phyloP scores from a whole-genome alignment of 2,797 vertebrate genomes.

The Xenentodon cancila region DNA sequence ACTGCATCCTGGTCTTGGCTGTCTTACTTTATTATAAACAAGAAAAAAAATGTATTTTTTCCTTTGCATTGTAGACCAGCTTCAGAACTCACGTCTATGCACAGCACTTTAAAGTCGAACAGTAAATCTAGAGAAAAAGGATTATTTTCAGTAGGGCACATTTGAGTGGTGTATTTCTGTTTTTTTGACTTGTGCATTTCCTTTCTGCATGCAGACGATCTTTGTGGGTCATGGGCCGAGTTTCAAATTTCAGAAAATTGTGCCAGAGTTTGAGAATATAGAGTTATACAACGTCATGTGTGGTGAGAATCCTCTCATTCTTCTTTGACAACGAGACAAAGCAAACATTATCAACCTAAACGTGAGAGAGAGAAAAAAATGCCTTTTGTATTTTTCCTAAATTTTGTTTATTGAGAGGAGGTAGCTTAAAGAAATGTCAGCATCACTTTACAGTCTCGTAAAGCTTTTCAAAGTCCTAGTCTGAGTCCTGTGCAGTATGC shows the following conservation, averaged over 20 bases:
- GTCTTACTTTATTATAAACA: too few relatives aligned
- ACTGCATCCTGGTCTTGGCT: too few relatives aligned
- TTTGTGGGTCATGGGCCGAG: slow-evolving; percentile 95
- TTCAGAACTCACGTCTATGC: too few relatives aligned
- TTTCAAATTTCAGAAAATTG: slow-evolving; percentile 92
- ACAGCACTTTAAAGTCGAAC: not conserved
- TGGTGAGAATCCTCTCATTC: slow-evolving; percentile 81
- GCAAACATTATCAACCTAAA: not conserved
- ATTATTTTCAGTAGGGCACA: too few relatives aligned
- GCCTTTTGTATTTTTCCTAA: too few relatives aligned
- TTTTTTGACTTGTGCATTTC: not conserved
- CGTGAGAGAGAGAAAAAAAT: not conserved
- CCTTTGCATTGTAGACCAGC: too few relatives aligned
- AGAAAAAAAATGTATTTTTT: too few relatives aligned
- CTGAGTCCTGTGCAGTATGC: too few relatives aligned
- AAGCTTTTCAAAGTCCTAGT: too few relatives aligned
- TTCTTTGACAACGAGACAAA: not conserved
- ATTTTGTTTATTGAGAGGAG: too few relatives aligned
- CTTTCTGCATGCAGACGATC: slow-evolving; percentile 85
- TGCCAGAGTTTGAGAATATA: slow-evolving; percentile 96
- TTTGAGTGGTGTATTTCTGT: not conserved
- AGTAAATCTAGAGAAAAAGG: not conserved
- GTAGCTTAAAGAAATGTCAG: too few relatives aligned
- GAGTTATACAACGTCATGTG: slow-evolving; percentile 99
- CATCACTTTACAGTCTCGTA: too few relatives aligned